A percentile compares a stretch with the other conserved stretches of the same genome.
Evolutionary conservation across 1,140 invertebrate genomes (phyloP).

Genomic region (Scaptomyza graminum): DNA sequence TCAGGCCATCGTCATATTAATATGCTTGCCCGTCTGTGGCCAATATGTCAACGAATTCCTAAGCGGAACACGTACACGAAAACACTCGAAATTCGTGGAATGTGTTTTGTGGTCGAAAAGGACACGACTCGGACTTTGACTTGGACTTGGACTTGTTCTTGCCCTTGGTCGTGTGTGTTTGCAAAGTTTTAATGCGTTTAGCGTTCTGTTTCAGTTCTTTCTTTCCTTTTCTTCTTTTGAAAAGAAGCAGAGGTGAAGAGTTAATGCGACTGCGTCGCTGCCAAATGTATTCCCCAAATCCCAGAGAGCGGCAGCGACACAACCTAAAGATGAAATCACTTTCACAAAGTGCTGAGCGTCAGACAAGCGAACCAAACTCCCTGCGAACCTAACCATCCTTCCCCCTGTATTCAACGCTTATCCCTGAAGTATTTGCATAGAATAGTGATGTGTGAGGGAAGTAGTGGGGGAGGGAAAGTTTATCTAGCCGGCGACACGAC

Average conservation of each 20-base stretch:
- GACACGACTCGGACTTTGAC: slow-evolving; percentile 12
- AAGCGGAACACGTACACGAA: slow-evolving; percentile 74
- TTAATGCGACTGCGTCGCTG: slow-evolving; percentile 53
- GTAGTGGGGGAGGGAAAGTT: slow-evolving; percentile 40
- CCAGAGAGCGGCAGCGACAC: slow-evolving; percentile 30
- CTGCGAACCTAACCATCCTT: neutral
- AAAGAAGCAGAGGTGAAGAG: slow-evolving; percentile 53
- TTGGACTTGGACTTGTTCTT: slow-evolving; percentile 3
- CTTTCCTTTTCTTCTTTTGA: neutral
- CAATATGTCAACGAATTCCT: slow-evolving; percentile 81
- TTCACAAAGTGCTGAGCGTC: slow-evolving; percentile 65
- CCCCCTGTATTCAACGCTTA: slow-evolving; percentile 50
- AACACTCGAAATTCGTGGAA: slow-evolving; percentile 74
- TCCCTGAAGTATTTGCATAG: slow-evolving; percentile 50
- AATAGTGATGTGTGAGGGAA: neutral
- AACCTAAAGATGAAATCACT: slow-evolving; percentile 62
- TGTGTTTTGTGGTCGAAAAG: slow-evolving; percentile 42
- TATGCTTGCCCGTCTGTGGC: slow-evolving; percentile 70
- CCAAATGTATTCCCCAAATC: slow-evolving; percentile 62
- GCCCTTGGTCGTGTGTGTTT: neutral
- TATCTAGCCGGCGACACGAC: slow-evolving; percentile 71
- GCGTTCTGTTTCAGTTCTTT: slow-evolving; percentile 27
- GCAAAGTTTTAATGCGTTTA: slow-evolving; percentile 67
- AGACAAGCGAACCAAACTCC: slow-evolving; percentile 4
- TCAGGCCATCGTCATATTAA: slow-evolving; percentile 49